Conservation (phyloP, 2,797 vertebrate species). For the Cynopterus sphinx region DNA sequence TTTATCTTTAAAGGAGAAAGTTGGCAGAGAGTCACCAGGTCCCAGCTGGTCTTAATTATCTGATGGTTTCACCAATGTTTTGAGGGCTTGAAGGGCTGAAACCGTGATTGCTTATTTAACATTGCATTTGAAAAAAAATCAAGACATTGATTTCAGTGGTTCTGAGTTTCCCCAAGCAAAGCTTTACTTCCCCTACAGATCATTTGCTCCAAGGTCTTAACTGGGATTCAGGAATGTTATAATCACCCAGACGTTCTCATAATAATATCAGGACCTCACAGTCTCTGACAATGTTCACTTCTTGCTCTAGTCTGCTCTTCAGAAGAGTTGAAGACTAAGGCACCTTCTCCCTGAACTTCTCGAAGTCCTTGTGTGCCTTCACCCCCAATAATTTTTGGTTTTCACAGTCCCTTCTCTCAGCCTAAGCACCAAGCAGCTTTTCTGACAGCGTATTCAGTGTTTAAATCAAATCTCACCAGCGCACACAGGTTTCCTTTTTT, state of each 20-base stretch:
- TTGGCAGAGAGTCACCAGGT: not conserved
- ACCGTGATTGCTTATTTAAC: not conserved
- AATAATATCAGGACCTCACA: not conserved
- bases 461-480: not conserved
- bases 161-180: not conserved
- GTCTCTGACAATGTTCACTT: not conserved
- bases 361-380: not conserved
- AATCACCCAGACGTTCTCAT: not conserved
- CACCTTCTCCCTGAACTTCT: not conserved
- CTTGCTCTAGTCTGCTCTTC: not conserved
- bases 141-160: not conserved
- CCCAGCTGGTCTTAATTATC: not conserved
- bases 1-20: not conserved
- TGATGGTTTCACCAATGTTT: not conserved
- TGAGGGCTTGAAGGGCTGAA: not conserved
- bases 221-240: not conserved
- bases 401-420: not conserved
- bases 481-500: not conserved
- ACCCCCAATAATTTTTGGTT: not conserved
- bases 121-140: not conserved
- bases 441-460: not conserved
- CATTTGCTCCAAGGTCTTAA: not conserved
- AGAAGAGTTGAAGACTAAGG: not conserved
- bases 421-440: not conserved
- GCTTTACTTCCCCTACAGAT: not conserved